Conservation (phyloP, 2,797 vertebrate genomes). For the Microchirus variegatus region DNA sequence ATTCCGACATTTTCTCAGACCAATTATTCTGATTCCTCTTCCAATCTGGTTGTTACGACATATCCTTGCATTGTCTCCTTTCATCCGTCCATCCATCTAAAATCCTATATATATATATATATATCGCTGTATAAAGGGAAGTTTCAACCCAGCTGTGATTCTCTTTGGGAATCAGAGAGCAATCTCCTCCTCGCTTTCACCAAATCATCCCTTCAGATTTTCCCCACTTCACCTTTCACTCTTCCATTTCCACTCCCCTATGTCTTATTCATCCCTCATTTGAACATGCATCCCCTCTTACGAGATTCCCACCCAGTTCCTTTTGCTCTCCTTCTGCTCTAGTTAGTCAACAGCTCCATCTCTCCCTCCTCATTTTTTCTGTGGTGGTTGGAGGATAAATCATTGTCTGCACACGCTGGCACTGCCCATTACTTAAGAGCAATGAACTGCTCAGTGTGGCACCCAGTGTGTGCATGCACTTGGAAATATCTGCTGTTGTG, state of each 20-base stretch:
- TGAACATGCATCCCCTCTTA: slow-evolving; percentile 18
- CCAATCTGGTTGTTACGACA: too few relatives aligned
- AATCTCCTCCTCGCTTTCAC: slow-evolving; percentile 36
- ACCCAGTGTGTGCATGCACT: slow-evolving; percentile 12
- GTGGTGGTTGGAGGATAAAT: slow-evolving; percentile 62
- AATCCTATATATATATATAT: too few relatives aligned
- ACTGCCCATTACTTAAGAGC: slow-evolving; percentile 66
- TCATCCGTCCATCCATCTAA: neutral
- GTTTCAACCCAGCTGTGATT: slow-evolving; percentile 19
- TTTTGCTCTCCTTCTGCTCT: slow-evolving; percentile 27
- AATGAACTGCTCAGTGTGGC: slow-evolving; percentile 37
- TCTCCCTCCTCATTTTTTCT: slow-evolving; percentile 13
- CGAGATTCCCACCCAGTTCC: slow-evolving; percentile 23
- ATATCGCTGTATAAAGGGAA: slow-evolving; percentile 14
- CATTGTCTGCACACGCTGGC: slow-evolving; percentile 45
- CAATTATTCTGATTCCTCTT: too few relatives aligned
- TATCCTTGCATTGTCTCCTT: slow-evolving; percentile 1
- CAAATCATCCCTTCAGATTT: slow-evolving; percentile 30
- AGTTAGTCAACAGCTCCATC: slow-evolving; percentile 38
- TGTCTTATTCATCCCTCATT: slow-evolving; percentile 39
- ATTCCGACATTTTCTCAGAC: too few relatives aligned
- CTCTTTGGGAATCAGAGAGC: slow-evolving; percentile 21
- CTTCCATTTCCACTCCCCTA: slow-evolving; percentile 24
- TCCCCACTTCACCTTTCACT: slow-evolving; percentile 15
- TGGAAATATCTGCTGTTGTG: neutral